Base-by-base conservation (phyloP, 2,113 vertebrate genomes). In the Pseudorasbora parva region DNA sequence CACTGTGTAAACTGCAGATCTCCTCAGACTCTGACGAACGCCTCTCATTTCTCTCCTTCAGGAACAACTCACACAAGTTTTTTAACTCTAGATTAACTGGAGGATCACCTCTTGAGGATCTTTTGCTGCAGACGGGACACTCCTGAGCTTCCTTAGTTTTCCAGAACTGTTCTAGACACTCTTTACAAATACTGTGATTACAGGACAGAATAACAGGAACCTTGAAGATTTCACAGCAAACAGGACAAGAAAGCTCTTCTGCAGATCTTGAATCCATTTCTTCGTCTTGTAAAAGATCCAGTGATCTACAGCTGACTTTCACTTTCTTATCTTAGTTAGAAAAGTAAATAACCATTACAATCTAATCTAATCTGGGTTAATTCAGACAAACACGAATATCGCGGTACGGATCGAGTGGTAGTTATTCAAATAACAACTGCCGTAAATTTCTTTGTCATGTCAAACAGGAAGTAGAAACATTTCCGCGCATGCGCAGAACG, bases 21-120 rank as follows among this genome's bases (percentile, higher is more conserved):
- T 64, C 14, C 60, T 64, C 60, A 30, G 60, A 64, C 15, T 25
- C 25, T 30, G 25, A 30, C 30, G 60, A 64, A 7, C 6, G 1
- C 0, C 14, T 64, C 60, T 64, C 60, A 1, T 45, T 72, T 10
- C 3, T 2, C 14, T 47, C 3, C 69, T 27, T 23, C 4, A 17
- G 0, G 0, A 74, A 2, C 2, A 15, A 51, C 1, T 74, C 47
- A 30, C 72, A 74, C 2, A 74, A 1, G 72, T 74, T 74, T 30
- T 74, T 51, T 19, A 74, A 74, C 0, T 0, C 15, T 0, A 74
- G 23, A 74, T 3, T 54, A 30, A 8, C 0, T 2, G 0, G 15
- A 19, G 47, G 72, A 0, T 54, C 0, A 0, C 11, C 0, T 74
- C 10, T 74, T 19, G 72, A 19, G 3, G 45, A 74, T 72, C n/a